Evolutionary conservation across 2,888 invertebrate genomes (phyloP).

Genomic region (Prenolepis imparis): DNA sequence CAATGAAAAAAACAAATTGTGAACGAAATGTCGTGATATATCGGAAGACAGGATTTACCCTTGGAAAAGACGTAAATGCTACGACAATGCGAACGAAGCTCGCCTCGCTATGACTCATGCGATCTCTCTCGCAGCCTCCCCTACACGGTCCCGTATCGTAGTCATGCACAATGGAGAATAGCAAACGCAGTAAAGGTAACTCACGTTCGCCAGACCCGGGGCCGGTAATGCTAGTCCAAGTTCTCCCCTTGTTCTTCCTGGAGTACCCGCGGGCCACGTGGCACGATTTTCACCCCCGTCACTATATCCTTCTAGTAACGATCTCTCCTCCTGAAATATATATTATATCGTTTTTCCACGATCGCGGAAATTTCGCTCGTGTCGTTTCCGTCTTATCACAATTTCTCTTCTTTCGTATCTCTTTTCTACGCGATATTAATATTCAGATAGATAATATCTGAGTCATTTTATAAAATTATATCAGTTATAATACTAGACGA

Average conservation of each 20-base stretch:
- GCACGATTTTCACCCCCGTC: slow-evolving; percentile 74
- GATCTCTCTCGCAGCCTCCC: slow-evolving; percentile 79
- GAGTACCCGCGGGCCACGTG: slow-evolving; percentile 78
- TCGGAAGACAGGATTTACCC: not conserved
- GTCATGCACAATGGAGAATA: slow-evolving; percentile 78
- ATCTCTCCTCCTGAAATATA: slow-evolving; percentile 32
- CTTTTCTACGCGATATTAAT: not conserved
- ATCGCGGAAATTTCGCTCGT: slow-evolving; percentile 12
- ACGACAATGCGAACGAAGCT: slow-evolving; percentile 71
- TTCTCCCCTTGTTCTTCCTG: slow-evolving; percentile 66
- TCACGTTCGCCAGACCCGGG: slow-evolving; percentile 71
- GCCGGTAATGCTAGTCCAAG: slow-evolving; percentile 64
- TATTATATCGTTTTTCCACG: slow-evolving; percentile 41
- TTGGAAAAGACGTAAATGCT: slow-evolving; percentile 39
- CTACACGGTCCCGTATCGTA: slow-evolving; percentile 77
- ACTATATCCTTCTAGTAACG: slow-evolving; percentile 37
- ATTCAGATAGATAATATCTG: slow-evolving; percentile 38
- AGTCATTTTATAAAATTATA: slow-evolving; percentile 19
- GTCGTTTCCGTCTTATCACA: slow-evolving; percentile 21
- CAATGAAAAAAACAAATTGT: not conserved
- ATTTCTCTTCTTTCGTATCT: slow-evolving; percentile 1
- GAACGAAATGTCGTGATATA: not conserved
- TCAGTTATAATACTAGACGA: not conserved
- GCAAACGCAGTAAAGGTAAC: slow-evolving; percentile 82
- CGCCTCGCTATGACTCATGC: slow-evolving; percentile 77